Conservation (phyloP, 2,888 invertebrate genomes). For the Aphelenchoides bicaudatus region DNA sequence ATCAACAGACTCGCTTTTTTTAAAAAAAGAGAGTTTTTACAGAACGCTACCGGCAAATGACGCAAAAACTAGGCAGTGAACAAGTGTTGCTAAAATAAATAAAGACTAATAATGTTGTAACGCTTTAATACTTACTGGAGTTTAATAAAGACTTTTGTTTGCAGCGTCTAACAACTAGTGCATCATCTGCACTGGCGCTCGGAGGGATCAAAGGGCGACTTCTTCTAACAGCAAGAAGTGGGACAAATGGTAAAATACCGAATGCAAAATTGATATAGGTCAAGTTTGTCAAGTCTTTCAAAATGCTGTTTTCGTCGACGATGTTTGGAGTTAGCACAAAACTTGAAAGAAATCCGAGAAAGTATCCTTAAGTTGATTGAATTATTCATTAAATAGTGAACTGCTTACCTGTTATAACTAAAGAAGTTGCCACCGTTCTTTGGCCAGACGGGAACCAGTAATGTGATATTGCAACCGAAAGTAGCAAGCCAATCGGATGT, state of each 20-base stretch:
- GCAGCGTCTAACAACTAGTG: background rate
- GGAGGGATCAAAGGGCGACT: slow-evolving; percentile 13
- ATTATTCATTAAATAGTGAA: background rate
- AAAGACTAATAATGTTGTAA: background rate
- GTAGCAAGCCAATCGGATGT: slow-evolving; percentile 4
- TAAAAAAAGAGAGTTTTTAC: background rate
- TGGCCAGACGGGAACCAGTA: slow-evolving; percentile 15
- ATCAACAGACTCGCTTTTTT: too few relatives aligned
- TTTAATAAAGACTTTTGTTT: background rate
- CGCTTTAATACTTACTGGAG: slow-evolving; percentile 2
- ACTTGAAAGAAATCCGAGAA: background rate
- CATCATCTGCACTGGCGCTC: slow-evolving; percentile 2
- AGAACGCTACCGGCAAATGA: background rate
- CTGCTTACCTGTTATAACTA: background rate
- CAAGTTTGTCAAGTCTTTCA: background rate
- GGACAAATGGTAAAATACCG: slow-evolving; percentile 2
- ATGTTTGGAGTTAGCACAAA: slow-evolving; percentile 3
- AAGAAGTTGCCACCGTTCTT: slow-evolving; percentile 12
- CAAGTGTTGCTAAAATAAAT: background rate
- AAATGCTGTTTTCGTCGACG: background rate
- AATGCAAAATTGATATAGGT: slow-evolving; percentile 6
- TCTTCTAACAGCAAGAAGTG: slow-evolving; percentile 6
- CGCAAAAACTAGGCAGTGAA: slow-evolving; percentile 7
- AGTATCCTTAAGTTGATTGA: background rate
- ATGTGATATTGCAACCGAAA: slow-evolving; percentile 6